phyloP scores from a whole-genome alignment of 2,888 invertebrate species.

The Catocala sponsa region DNA sequence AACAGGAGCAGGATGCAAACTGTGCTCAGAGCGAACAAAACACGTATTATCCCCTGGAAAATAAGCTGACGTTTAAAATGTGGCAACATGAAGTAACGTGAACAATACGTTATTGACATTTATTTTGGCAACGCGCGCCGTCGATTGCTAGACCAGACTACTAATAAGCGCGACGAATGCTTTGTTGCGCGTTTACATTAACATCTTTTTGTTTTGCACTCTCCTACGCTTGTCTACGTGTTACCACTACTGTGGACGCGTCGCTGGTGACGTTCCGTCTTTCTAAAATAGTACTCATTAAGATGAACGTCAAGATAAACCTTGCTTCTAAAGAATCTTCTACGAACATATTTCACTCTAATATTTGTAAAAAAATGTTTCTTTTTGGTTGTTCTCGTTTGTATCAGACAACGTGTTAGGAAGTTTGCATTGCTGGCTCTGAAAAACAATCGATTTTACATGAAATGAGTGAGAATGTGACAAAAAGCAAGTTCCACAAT shows the following conservation, averaged over 20 bases:
- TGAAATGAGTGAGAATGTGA: neutral
- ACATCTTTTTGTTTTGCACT: constrained; percentile 65
- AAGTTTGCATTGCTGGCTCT: constrained; percentile 1
- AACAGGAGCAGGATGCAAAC: neutral
- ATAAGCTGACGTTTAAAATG: constrained; percentile 31
- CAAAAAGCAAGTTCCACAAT: too few species aligned
- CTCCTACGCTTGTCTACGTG: constrained; percentile 62
- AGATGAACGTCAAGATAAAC: constrained; percentile 60
- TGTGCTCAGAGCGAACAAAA: neutral
- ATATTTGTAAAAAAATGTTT: constrained; percentile 6
- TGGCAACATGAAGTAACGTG: constrained; percentile 51
- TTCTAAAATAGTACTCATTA: constrained; percentile 69
- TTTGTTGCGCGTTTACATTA: constrained; percentile 67
- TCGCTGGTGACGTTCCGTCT: constrained; percentile 61
- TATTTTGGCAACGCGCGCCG: constrained; percentile 66
- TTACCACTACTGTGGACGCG: constrained; percentile 56
- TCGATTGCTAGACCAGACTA: constrained; percentile 56
- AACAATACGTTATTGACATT: constrained; percentile 69
- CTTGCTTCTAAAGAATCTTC: constrained; percentile 23
- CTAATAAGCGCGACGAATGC: constrained; percentile 60
- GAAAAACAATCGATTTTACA: constrained; percentile 1
- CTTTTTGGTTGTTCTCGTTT: neutral
- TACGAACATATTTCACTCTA: constrained; percentile 5
- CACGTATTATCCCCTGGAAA: neutral
- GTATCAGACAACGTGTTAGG: too few species aligned